Evolutionary conservation across 1,140 invertebrate genomes (phyloP), one percentile per base, ranked within the genome.

Genomic region (Zophobas atratus): DNA sequence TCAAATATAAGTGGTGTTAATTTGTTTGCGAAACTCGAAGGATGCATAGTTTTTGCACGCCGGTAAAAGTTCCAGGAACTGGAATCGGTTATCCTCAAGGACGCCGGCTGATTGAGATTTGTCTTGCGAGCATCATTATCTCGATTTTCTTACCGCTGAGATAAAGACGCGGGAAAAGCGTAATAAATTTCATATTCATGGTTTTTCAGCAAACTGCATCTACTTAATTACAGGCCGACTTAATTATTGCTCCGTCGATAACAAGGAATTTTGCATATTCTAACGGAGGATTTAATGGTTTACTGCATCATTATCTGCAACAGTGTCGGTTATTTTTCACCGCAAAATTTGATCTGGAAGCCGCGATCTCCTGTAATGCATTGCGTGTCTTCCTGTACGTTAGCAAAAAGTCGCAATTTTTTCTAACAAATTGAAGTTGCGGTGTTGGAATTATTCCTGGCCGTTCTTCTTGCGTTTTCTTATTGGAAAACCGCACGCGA

Each of bases 311-410:
- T 20, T 51, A 51, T 51, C 49, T 5, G 4, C 49, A 20, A 51
- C 3, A 20, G 2, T 51, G 4, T 51, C n/a, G 49, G 49, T 51
- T 46, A 51, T 51, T 51, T 51, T 51, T 51, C n/a, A 51, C 49
- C 49, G 49, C 49, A 51, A 51, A 51, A 51, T 51, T 51, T 51
- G 49, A 51, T 51, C 49, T 51, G 49, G 49, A 51, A 51, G 49
- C 49, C 49, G 49, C 49, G 49, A 51, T 51, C 49, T 51, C 49
- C 49, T 51, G 49, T 51, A 51, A 51, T 51, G 49, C 20, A 51
- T 67, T 67, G 60, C 60, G 38, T 63, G 57, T 63, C 57, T 63
- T 63, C 57, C 35, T 63, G 57, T 20, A 48, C 39, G 49, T 51
- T 51, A 6, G n/a, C 49, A 51, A 51, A 51, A 51, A 51, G n/a